A percentile compares a stretch with the other conserved stretches of the same genome.
Evolutionary conservation across 2,113 vertebrate genomes (phyloP).

Genomic region (Mustela nigripes): DNA sequence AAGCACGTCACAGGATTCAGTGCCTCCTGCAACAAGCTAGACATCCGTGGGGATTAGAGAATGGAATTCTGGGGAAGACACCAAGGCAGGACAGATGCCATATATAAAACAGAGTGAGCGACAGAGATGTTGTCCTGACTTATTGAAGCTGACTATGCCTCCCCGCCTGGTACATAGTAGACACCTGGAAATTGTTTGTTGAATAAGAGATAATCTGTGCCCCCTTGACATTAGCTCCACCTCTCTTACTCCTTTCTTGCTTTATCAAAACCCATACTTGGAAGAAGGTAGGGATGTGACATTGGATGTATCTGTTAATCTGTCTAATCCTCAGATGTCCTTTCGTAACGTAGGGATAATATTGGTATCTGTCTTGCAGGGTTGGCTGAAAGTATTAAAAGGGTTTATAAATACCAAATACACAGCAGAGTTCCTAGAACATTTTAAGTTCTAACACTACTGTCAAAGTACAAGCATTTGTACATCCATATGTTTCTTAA

Average conservation of each 20-base stretch:
- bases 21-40: background rate
- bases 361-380: background rate
- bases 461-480: background rate
- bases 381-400: background rate
- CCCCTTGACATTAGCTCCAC: accelerated
- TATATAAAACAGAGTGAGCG: background rate
- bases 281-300: background rate
- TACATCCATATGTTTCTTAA: background rate
- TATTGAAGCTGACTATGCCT: background rate
- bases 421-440: background rate
- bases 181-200: background rate
- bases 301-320: background rate
- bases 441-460: background rate
- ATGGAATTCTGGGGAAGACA: background rate
- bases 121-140: background rate
- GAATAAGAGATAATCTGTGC: background rate
- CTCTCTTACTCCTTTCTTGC: background rate
- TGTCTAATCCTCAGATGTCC: background rate
- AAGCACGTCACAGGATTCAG: background rate
- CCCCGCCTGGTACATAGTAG: too few relatives aligned
- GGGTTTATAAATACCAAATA: background rate
- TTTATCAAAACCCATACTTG: background rate
- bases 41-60: background rate
- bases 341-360: background rate
- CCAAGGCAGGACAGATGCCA: background rate